Percentiles rank a stretch among this genome's conserved stretches.
Conservation (phyloP, 1,140 invertebrate genomes). For the Hyposmocoma kahamanoa region DNA sequence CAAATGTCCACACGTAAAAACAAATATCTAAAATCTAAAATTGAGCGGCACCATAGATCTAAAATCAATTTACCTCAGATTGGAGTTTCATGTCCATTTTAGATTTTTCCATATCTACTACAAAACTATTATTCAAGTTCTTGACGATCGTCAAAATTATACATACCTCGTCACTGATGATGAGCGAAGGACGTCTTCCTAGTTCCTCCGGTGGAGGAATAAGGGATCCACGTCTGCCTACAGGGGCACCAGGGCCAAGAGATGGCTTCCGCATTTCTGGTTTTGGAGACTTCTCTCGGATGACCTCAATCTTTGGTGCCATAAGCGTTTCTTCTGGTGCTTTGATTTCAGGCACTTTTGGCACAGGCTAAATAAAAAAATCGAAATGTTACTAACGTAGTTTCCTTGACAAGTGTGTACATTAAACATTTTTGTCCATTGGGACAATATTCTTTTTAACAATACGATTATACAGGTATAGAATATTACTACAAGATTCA, state of each 20-base stretch:
- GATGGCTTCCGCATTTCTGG: constrained; percentile 82
- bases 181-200: constrained; percentile 88
- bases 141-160: too few species aligned
- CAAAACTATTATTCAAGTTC: too few species aligned
- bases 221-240: constrained; percentile 84
- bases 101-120: not conserved
- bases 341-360: constrained; percentile 83
- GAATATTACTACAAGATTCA: too few species aligned
- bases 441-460: too few species aligned
- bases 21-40: too few species aligned
- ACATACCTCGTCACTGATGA: constrained; percentile 94
- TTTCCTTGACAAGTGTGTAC: not conserved
- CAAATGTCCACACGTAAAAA: too few species aligned
- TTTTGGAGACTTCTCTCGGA: constrained; percentile 82
- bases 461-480: too few species aligned
- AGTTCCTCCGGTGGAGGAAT: constrained; percentile 89
- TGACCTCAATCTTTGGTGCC: constrained; percentile 89
- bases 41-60: not conserved
- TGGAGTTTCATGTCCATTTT: not conserved
- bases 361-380: too few species aligned
- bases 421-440: not conserved
- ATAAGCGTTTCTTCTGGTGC: constrained; percentile 77
- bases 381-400: not conserved
- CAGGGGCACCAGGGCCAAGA: constrained; percentile 79
- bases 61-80: not conserved